Conservation (phyloP, 2,113 vertebrate genomes). For the Lasiurus cinereus region DNA sequence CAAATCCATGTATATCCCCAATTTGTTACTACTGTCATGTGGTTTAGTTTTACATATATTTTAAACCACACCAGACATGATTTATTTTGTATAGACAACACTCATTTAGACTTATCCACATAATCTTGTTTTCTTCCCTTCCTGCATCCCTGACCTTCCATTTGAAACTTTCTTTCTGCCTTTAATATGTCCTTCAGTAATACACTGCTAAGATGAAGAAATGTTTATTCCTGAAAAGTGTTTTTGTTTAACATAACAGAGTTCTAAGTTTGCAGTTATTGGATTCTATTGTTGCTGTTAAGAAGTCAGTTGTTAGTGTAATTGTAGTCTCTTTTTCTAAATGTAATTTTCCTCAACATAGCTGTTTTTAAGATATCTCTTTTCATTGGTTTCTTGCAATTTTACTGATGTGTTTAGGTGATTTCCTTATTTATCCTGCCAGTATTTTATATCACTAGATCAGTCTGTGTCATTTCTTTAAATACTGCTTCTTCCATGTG, state of each 20-base stretch:
- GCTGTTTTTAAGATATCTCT: neutral
- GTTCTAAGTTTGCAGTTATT: neutral
- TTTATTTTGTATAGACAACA: neutral
- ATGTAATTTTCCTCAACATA: neutral
- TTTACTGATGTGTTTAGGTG: neutral
- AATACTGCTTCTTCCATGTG: neutral
- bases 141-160: neutral
- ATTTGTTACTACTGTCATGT: neutral
- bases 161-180: slow-evolving; percentile 12
- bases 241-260: neutral
- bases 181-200: neutral
- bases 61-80: neutral
- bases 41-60: neutral
- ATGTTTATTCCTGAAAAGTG: slow-evolving; percentile 19
- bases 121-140: neutral
- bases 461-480: slow-evolving; percentile 29
- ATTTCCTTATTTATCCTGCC: neutral
- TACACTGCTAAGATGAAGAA: slow-evolving; percentile 10
- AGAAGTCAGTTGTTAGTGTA: neutral
- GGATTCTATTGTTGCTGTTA: neutral
- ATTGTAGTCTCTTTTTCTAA: neutral
- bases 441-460: neutral
- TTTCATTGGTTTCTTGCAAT: slow-evolving; percentile 10
- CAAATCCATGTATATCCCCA: neutral
- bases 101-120: neutral